Base-by-base conservation (phyloP, 2,797 vertebrate species). In the Macropodus opercularis region DNA sequence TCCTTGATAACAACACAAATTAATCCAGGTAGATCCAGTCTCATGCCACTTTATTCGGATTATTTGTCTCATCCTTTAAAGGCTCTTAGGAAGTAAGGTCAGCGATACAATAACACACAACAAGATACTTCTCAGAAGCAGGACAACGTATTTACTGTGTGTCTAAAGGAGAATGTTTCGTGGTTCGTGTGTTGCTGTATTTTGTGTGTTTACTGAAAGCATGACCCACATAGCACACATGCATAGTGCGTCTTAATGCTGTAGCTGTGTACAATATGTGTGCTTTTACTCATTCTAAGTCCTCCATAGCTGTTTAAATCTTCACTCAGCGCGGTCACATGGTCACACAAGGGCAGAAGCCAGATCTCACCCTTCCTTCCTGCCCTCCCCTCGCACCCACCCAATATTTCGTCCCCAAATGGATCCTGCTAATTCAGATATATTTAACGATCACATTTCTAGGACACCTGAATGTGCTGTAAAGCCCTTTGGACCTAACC, bases 51-150 rank as follows among this genome's bases (percentile, higher is more conserved):
- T 79, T 47, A 56, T 63, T 73, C 59, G 80, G 78, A 82, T 83
- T 72, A 80, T 68, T 62, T 42, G 54, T 75, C 69, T 70, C 67
- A 48, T 70, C 65, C 69, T 69, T 72, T 55, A 72, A 74, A 78
- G 24, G 38, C 66, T 67, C 69, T 71, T 72, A 31, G n/a, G 17
- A 19, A 15, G 29, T 27, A 26, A 69, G 52, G 72, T 80, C 36
- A 44, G 41, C 50, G 24, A 24, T 19, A 48, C 19, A 12, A 39
- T 69, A 67, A 58, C 26, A 44, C 5, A 40, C 29, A 39, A 26
- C 35, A 41, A 50, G 31, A 22, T 34, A 17, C 21, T 21, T 43
- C 29, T 42, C 3, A 51, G 34, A 54, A 36, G 26, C 11, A 18
- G 12, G 31, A 14, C 15, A 60, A 29, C 43, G 1, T 9, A 24